Percentiles rank a stretch among this genome's conserved stretches.
Conservation (phyloP, 2,797 vertebrate species). For the Setipinna tenuifilis region DNA sequence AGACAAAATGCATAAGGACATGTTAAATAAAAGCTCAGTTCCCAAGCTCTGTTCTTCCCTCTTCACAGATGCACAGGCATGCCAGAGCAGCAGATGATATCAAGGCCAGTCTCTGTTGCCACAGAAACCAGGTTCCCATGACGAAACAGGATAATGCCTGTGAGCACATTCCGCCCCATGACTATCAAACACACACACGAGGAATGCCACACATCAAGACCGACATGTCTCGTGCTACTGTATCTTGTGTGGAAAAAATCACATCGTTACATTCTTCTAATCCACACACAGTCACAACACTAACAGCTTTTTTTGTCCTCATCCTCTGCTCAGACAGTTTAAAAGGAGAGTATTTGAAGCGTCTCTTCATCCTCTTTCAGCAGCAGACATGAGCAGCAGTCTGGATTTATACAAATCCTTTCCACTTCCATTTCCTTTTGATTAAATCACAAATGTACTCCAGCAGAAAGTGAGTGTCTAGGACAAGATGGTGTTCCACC, state of each 20-base stretch:
- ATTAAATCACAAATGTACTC: background rate
- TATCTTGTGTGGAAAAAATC: background rate
- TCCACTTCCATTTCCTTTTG: background rate
- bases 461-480: background rate
- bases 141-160: background rate
- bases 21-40: background rate
- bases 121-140: conserved; percentile 2
- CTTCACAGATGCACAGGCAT: background rate
- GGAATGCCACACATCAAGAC: conserved; percentile 9
- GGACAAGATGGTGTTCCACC: background rate
- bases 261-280: background rate
- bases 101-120: conserved; percentile 15
- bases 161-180: background rate
- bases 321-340: background rate
- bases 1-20: conserved; percentile 35
- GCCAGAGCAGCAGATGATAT: background rate
- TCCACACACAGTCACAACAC: background rate
- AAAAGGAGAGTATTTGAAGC: background rate
- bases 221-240: background rate
- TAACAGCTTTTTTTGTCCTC: background rate
- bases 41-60: background rate
- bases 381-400: background rate
- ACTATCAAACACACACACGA: background rate
- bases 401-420: too few relatives aligned
- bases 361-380: background rate